phyloP scores from a whole-genome alignment of 2,797 vertebrate species.

The Cirrhinus molitorella region DNA sequence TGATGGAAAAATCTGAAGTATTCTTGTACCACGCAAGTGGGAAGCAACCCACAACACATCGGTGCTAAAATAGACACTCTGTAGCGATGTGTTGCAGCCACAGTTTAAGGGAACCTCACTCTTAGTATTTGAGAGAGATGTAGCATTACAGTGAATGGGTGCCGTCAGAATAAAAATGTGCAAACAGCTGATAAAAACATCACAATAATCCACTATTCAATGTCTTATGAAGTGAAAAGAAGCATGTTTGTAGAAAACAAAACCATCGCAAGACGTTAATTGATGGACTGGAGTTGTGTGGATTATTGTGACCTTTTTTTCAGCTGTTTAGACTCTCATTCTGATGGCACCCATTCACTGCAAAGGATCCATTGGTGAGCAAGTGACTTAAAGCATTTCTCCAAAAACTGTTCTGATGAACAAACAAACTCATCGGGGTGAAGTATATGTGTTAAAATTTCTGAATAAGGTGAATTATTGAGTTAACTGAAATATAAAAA shows the following conservation, averaged over 20 bases:
- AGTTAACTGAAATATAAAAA: background rate
- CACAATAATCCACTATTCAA: background rate
- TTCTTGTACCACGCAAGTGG: background rate
- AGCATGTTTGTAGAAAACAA: background rate
- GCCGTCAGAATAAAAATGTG: background rate
- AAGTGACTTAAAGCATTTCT: background rate
- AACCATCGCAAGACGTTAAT: background rate
- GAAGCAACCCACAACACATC: background rate
- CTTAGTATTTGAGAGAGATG: background rate
- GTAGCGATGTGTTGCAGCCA: background rate
- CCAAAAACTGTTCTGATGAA: background rate
- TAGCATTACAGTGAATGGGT: background rate
- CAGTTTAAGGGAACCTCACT: background rate
- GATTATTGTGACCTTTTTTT: background rate
- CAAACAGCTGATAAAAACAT: background rate
- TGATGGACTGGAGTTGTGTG: background rate
- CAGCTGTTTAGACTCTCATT: background rate
- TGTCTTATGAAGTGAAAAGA: background rate
- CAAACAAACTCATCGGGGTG: background rate
- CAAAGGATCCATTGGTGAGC: background rate
- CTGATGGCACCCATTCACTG: background rate
- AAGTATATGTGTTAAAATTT: background rate
- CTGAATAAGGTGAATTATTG: background rate
- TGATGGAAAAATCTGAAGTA: background rate
- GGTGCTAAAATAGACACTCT: background rate